These are phyloP conservation scores for Thripadectes ignobilis DNA, from an alignment of 2,797 vertebrate genomes.

Conservation along the genomic window DNA sequence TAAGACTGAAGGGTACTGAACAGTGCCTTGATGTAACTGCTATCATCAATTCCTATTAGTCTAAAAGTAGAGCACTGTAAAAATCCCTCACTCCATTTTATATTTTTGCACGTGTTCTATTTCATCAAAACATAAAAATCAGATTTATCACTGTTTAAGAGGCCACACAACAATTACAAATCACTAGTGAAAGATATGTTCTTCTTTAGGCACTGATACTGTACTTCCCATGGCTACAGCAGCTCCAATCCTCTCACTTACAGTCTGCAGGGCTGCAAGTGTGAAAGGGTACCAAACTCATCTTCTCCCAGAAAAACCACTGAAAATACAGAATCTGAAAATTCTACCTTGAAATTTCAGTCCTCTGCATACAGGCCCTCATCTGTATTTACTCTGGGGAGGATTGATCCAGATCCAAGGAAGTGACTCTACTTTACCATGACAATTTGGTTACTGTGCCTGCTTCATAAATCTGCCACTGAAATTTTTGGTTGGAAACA, in stretches of 20 bases:
- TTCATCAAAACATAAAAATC: background rate
- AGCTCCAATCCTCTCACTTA: background rate
- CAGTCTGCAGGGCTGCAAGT: background rate
- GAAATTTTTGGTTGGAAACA: background rate
- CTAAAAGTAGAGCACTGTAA: background rate
- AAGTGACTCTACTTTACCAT: background rate
- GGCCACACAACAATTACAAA: background rate
- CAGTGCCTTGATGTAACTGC: background rate
- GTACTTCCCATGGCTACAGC: background rate
- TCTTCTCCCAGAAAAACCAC: background rate
- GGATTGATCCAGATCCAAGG: background rate
- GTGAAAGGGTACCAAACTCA: background rate
- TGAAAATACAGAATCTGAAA: background rate
- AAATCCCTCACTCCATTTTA: background rate
- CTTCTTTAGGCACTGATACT: background rate
- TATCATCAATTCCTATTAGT: background rate
- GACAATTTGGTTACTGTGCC: background rate
- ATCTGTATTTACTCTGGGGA: background rate
- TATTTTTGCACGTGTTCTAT: background rate
- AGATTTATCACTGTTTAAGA: background rate
- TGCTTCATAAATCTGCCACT: background rate
- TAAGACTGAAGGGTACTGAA: background rate
- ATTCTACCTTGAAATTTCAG: background rate
- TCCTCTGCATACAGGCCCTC: background rate
- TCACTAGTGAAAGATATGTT: rapidly evolving